Conservation (phyloP, 2,888 invertebrate species). For the Trichogramma dendrolimi region DNA sequence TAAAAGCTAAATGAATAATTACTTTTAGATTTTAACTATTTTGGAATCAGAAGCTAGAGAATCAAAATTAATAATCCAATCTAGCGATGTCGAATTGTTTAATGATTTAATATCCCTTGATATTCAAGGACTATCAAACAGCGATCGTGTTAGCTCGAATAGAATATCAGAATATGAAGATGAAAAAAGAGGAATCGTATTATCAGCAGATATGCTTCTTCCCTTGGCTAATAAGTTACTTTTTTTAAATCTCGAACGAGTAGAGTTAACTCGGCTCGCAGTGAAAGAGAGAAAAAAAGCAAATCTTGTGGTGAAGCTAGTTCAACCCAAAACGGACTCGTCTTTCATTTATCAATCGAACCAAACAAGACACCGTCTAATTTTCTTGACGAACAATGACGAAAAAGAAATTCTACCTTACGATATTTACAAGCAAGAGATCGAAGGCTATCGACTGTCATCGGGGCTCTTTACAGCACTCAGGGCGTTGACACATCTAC, state of each 20-base stretch:
- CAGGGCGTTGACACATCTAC: conserved; percentile 57
- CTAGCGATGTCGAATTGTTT: conserved; percentile 53
- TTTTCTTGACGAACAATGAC: conserved; percentile 43
- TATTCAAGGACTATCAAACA: conserved; percentile 55
- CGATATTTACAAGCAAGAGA: conserved; percentile 58
- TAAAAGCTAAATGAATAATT: background rate
- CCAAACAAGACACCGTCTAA: conserved; percentile 42
- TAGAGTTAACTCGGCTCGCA: conserved; percentile 39
- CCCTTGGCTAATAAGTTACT: conserved; percentile 39
- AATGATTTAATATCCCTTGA: conserved; percentile 59
- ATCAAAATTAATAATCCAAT: conserved; percentile 41
- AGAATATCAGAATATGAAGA: conserved; percentile 18
- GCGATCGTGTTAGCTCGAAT: conserved; percentile 27
- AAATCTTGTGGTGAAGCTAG: conserved; percentile 41
- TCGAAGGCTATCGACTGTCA: conserved; percentile 53
- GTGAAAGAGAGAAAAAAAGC: conserved; percentile 36
- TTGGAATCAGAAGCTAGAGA: conserved; percentile 42
- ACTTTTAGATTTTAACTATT: conserved; percentile 40
- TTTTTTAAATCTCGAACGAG: conserved; percentile 43
- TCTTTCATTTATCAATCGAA: conserved; percentile 24
- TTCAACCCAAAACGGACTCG: conserved; percentile 27
- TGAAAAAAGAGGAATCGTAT: conserved; percentile 34
- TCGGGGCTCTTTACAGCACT: conserved; percentile 54
- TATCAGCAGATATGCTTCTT: conserved; percentile 42
- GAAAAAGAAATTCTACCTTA: conserved; percentile 61